Evolutionary conservation across 1,140 invertebrate genomes (phyloP).

Genomic region (Drosophila ogumai): DNA sequence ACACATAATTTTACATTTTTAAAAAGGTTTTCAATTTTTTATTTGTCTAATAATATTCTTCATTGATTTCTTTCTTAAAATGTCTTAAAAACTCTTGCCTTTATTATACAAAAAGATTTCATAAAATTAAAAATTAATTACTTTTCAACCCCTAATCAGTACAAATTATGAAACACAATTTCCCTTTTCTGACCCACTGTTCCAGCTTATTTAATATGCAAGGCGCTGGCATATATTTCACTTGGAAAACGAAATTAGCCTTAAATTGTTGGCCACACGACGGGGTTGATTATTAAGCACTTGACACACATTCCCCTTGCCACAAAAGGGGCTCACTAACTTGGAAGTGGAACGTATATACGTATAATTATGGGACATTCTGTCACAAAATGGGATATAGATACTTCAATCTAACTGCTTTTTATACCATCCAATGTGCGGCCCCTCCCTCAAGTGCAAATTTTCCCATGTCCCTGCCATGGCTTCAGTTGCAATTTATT

Average conservation of each 20-base stretch:
- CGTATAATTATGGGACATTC: slow-evolving; percentile 26
- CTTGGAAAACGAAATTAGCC: slow-evolving; percentile 69
- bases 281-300: slow-evolving; percentile 69
- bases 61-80: background rate
- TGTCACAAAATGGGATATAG: slow-evolving; percentile 6
- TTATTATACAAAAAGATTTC: background rate
- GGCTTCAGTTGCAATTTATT: slow-evolving; percentile 75
- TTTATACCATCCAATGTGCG: slow-evolving; percentile 7
- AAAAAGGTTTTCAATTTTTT: too few relatives aligned
- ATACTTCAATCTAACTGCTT: slow-evolving; percentile 6
- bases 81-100: background rate
- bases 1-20: background rate
- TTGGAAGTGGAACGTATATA: slow-evolving; percentile 7
- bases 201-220: slow-evolving; percentile 64
- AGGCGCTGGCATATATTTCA: slow-evolving; percentile 63
- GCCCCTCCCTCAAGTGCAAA: slow-evolving; percentile 12
- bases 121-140: background rate
- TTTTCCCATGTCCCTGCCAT: slow-evolving; percentile 28
- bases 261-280: slow-evolving; percentile 63
- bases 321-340: slow-evolving; percentile 12
- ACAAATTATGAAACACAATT: too few relatives aligned
- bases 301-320: slow-evolving; percentile 38
- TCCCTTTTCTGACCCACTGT: slow-evolving; percentile 37
- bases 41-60: background rate
- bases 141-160: background rate